Conservation (phyloP, 2,113 vertebrate species). For the Clarias macrocephalus region DNA sequence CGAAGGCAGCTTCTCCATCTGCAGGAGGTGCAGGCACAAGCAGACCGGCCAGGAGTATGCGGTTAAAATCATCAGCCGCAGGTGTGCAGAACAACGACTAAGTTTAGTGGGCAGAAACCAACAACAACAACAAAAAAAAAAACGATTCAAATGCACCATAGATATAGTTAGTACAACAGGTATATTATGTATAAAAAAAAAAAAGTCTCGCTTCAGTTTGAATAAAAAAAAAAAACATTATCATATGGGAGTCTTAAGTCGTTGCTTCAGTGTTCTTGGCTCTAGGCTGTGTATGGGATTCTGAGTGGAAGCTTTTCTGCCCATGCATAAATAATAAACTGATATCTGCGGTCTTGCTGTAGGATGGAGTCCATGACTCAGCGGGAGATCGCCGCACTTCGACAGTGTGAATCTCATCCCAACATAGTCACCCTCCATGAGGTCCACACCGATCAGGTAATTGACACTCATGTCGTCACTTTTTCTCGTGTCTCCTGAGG, state of each 20-base stretch:
- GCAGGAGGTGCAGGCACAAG: conserved; percentile 83
- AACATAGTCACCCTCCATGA: conserved; percentile 86
- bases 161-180: background rate
- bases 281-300: background rate
- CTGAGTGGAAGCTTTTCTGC: background rate
- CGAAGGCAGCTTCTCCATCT: conserved; percentile 88
- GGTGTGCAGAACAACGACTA: conserved; percentile 65
- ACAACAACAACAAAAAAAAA: background rate
- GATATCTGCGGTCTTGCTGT: conserved; percentile 21
- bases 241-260: background rate
- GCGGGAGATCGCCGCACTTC: conserved; percentile 84
- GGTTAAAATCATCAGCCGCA: conserved; percentile 88
- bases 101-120: background rate
- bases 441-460: conserved; percentile 87
- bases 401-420: conserved; percentile 83
- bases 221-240: background rate
- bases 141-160: background rate
- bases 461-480: background rate
- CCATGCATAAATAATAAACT: conserved; percentile 8
- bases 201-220: background rate
- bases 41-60: conserved; percentile 83
- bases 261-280: background rate
- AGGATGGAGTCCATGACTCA: conserved; percentile 88
- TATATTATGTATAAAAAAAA: background rate
- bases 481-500: background rate